Conservation (phyloP, 2,888 invertebrate species). For the Pristionchus exspectatus region DNA sequence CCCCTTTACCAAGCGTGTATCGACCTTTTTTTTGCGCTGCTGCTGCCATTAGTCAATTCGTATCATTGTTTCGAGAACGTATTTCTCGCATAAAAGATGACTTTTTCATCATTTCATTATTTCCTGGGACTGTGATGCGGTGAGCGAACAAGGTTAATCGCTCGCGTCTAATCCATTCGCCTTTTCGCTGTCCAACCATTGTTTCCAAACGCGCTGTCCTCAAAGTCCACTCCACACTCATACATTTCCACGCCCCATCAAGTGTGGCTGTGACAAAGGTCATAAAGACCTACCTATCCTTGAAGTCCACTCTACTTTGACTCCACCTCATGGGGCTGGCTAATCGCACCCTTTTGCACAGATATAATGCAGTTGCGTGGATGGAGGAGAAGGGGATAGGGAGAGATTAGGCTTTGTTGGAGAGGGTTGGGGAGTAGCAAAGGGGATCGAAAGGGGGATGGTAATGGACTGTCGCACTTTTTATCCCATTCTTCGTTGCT, state of each 20-base stretch:
- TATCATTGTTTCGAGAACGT: too few species aligned
- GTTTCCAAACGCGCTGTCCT: neutral
- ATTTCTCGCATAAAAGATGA: too few species aligned
- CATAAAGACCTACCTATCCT: neutral
- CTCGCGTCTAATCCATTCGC: neutral
- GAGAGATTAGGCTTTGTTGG: constrained; percentile 40
- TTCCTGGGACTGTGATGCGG: too few species aligned
- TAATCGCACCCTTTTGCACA: constrained; percentile 4
- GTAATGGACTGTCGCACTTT: constrained; percentile 32
- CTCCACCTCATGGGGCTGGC: neutral
- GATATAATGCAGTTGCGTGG: constrained; percentile 30
- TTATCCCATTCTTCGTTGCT: neutral
- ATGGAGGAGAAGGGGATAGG: neutral
- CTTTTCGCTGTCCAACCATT: neutral
- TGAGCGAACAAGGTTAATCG: neutral
- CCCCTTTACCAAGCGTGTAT: neutral
- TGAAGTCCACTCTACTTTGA: too few species aligned
- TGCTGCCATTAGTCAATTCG: neutral
- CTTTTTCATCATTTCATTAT: too few species aligned
- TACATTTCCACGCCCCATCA: constrained; percentile 18
- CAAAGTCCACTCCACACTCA: constrained; percentile 24
- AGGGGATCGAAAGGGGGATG: neutral
- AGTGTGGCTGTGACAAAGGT: neutral
- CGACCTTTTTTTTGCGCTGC: neutral
- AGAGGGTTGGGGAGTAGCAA: neutral